phyloP scores from a whole-genome alignment of 2,113 vertebrate species.

The Rhea americana region DNA sequence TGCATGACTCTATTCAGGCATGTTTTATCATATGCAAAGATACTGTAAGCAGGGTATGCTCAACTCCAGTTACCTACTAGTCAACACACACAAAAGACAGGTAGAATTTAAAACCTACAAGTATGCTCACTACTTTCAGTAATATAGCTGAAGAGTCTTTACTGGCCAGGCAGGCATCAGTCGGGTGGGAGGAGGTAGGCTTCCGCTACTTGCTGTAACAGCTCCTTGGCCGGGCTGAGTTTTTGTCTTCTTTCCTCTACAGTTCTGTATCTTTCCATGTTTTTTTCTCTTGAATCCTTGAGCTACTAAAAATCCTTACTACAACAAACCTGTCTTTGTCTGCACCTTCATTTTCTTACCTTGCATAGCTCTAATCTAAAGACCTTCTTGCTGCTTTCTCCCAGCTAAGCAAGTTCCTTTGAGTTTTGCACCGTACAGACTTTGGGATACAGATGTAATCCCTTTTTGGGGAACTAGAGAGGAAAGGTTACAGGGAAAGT shows the following conservation, averaged over 20 bases:
- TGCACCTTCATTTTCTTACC: not conserved
- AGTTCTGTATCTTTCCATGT: accelerated
- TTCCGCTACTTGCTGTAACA: not conserved
- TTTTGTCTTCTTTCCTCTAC: not conserved
- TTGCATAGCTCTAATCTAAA: not conserved
- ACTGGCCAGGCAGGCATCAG: not conserved
- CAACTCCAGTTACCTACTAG: not conserved
- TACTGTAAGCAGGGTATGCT: not conserved
- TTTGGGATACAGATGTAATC: not conserved
- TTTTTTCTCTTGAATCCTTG: not conserved
- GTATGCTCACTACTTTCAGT: accelerated
- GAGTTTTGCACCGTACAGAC: accelerated
- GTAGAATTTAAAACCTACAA: not conserved
- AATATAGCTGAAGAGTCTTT: not conserved
- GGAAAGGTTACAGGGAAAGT: not conserved
- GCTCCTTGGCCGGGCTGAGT: not conserved
- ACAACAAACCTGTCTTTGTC: not conserved
- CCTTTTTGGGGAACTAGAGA: not conserved
- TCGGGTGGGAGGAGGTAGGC: not conserved
- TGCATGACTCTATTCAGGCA: accelerated
- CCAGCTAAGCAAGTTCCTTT: not conserved
- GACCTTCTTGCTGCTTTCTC: not conserved
- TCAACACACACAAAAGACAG: not conserved
- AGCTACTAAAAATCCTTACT: not conserved
- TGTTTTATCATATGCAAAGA: not conserved